A percentile compares a stretch with the other conserved stretches of the same genome.
These are phyloP conservation scores for Gobionotothen gibberifrons DNA, from an alignment of 2,797 vertebrate genomes.

Conservation along the genomic window DNA sequence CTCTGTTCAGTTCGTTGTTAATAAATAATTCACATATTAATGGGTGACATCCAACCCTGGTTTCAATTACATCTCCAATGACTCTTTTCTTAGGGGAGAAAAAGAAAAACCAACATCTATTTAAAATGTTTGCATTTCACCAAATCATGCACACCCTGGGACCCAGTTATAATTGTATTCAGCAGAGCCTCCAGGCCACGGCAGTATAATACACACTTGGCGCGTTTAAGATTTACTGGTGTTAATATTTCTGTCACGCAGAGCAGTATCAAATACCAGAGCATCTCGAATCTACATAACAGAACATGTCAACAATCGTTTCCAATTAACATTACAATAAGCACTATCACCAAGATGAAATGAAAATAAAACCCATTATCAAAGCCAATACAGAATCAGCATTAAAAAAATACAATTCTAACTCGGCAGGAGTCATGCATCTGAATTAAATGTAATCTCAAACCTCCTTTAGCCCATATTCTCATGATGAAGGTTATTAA, in stretches of 20 bases:
- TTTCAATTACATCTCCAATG: slow-evolving; percentile 49
- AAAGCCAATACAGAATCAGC: slow-evolving; percentile 37
- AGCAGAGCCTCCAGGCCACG: slow-evolving; percentile 31
- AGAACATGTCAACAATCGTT: slow-evolving; percentile 17
- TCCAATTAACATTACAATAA: slow-evolving; percentile 36
- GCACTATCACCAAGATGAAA: slow-evolving; percentile 31
- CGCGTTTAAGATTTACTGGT: slow-evolving; percentile 46
- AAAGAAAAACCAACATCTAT: slow-evolving; percentile 54
- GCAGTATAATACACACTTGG: slow-evolving; percentile 19
- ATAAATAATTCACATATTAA: slow-evolving; percentile 67
- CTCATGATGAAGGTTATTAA: slow-evolving; percentile 44
- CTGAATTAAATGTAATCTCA: slow-evolving; percentile 55
- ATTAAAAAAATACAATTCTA: slow-evolving; percentile 27
- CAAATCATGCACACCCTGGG: slow-evolving; percentile 31
- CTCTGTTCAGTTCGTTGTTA: slow-evolving; percentile 47
- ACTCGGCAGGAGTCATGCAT: slow-evolving; percentile 29
- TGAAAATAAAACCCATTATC: slow-evolving; percentile 47
- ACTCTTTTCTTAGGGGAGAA: slow-evolving; percentile 44
- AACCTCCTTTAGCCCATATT: slow-evolving; percentile 15
- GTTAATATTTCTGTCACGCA: slow-evolving; percentile 32
- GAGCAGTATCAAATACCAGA: slow-evolving; percentile 6
- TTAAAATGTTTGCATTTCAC: slow-evolving; percentile 59
- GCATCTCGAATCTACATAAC: slow-evolving; percentile 21
- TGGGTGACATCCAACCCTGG: slow-evolving; percentile 45
- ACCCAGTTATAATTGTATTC: slow-evolving; percentile 44